These are phyloP conservation scores for Microcebus murinus DNA, from an alignment of 2,113 vertebrate species.

Conservation along the genomic window DNA sequence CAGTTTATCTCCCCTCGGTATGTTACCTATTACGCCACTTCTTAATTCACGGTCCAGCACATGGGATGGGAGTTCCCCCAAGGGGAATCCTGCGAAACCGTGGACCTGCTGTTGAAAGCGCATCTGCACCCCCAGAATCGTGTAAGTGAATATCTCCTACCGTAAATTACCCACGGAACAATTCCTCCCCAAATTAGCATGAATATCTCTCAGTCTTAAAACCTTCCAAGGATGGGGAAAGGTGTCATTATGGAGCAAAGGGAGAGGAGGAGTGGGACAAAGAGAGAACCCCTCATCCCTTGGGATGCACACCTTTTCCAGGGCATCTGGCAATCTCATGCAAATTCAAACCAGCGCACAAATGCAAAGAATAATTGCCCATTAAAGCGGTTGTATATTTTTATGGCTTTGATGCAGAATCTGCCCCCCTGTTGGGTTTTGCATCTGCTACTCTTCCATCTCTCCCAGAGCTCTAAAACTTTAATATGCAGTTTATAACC, in stretches of 20 bases:
- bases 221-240: not conserved
- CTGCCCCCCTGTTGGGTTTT: constrained; percentile 87
- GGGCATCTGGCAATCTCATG: constrained; percentile 85
- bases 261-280: constrained; percentile 53
- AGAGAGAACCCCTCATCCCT: constrained; percentile 61
- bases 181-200: not conserved
- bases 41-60: constrained; percentile 76
- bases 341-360: constrained; percentile 85
- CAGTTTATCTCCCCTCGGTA: constrained; percentile 61
- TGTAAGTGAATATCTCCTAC: not conserved
- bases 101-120: constrained; percentile 57
- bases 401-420: constrained; percentile 88
- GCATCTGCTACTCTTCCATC: constrained; percentile 88
- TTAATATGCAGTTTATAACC: constrained; percentile 82
- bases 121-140: constrained; percentile 34
- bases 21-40: constrained; percentile 56
- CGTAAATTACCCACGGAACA: constrained; percentile 69
- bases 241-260: not conserved
- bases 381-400: constrained; percentile 90
- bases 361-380: constrained; percentile 90
- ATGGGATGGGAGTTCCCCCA: constrained; percentile 58
- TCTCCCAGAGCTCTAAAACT: constrained; percentile 85
- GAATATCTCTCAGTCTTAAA: constrained; percentile 16
- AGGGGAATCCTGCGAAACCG: constrained; percentile 53
- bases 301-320: constrained; percentile 83